These are phyloP conservation scores for Pithys albifrons DNA, from an alignment of 2,113 vertebrate species.

Conservation along the genomic window DNA sequence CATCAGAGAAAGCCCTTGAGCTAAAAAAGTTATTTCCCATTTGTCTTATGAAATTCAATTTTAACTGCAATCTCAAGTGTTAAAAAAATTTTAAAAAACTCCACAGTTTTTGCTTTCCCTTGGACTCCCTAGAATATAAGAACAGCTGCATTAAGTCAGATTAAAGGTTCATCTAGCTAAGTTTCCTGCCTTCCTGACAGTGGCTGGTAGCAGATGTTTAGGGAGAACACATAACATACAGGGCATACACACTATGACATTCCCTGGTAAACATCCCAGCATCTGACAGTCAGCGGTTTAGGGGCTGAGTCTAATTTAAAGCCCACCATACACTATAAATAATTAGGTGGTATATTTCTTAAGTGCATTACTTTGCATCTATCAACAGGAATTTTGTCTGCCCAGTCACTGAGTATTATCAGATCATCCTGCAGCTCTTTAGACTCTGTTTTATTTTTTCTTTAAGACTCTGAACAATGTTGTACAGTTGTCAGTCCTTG, in stretches of 20 bases:
- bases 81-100: neutral
- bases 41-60: neutral
- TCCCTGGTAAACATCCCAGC: neutral
- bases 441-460: neutral
- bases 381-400: neutral
- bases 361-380: neutral
- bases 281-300: neutral
- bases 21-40: neutral
- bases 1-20: neutral
- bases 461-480: neutral
- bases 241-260: neutral
- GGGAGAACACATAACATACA: neutral
- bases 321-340: neutral
- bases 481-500: neutral
- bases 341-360: neutral
- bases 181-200: neutral
- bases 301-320: neutral
- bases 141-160: conserved; percentile 22
- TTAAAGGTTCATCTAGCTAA: neutral
- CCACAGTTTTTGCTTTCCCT: neutral
- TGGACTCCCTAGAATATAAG: neutral
- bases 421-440: neutral
- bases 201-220: neutral
- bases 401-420: neutral
- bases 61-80: neutral